Evolutionary conservation across 2,888 invertebrate species (phyloP).

Genomic region (Kryphioiulus occultus): DNA sequence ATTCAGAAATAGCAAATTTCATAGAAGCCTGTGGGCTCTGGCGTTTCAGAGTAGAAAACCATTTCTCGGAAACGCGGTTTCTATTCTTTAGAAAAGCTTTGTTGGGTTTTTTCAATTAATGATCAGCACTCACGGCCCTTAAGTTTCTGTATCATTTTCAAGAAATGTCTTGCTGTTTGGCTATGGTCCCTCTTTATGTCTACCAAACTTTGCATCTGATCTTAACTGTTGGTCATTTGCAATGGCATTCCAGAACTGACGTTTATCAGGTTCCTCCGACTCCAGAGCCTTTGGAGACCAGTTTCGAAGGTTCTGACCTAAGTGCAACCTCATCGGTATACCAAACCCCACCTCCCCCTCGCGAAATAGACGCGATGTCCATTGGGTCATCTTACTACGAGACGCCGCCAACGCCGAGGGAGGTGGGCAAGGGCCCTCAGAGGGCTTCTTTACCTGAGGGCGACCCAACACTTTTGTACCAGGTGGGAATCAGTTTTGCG

Average conservation of each 20-base stretch:
- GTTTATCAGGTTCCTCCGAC: constrained; percentile 52
- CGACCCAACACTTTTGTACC: constrained; percentile 51
- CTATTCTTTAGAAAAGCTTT: too few relatives aligned
- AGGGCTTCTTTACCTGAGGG: constrained; percentile 52
- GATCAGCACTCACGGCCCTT: too few relatives aligned
- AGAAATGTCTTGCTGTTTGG: too few relatives aligned
- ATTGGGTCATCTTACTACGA: constrained; percentile 54
- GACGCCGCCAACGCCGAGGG: constrained; percentile 48
- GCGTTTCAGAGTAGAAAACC: too few relatives aligned
- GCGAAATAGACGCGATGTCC: constrained; percentile 55
- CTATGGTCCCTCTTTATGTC: too few relatives aligned
- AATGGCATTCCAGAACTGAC: constrained; percentile 47
- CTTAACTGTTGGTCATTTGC: neutral
- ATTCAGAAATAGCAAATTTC: too few relatives aligned
- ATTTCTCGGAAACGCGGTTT: too few relatives aligned
- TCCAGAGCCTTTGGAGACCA: constrained; percentile 51
- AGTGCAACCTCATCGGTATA: constrained; percentile 57
- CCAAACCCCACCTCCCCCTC: constrained; percentile 67
- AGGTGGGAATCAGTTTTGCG: constrained; percentile 40
- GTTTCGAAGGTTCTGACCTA: constrained; percentile 52
- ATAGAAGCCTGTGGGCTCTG: too few relatives aligned
- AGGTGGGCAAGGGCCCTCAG: constrained; percentile 43
- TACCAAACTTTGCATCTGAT: neutral
- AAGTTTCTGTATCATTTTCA: too few relatives aligned
- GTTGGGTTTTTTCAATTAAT: too few relatives aligned